Evolutionary conservation across 2,888 invertebrate species (phyloP), one percentile per base, ranked within the genome.

Genomic region (Elegia similella): DNA sequence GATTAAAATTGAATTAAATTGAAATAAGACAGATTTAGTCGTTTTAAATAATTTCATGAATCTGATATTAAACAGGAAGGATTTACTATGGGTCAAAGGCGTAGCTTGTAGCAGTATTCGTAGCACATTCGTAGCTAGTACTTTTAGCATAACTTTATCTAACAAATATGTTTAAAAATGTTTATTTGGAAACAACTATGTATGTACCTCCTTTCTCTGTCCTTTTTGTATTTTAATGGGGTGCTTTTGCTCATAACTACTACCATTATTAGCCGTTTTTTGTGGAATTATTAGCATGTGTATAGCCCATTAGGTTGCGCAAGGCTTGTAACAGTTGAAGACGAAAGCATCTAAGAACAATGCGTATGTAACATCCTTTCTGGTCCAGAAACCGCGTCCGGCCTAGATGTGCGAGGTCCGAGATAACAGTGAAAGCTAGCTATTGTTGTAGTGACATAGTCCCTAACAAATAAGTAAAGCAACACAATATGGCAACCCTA

Each of bases 381-480:
- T 89, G 88, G 86, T 88, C 86, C 87, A 88, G 82, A 87, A 84
- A 84, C 80, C 78, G 72, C 81, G 79, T 81, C 82, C 84, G 88
- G 70, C 82, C 86, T 80, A 84, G 79, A 81, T 86, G 82, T 78
- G 76, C 80, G 75, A 63, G 64, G 68, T 74, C 66, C 73, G 74
- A 73, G 65, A 67, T 59, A 56, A 62, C 57, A 74, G 84, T 79
- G 83, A 84, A 84, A 84, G 83, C 79, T 43, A 67, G 53, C 75
- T 62, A 77, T 79, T 81, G 80, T 80, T 75, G 65, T 67, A 70
- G 71, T 71, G 73, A 75, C 77, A 76, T 64, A 69, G 63, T 62
- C 58, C 57, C 58, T 62, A 66, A 57, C n/a, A n/a, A n/a, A n/a
- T 23, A 3, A 23, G 5, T 63, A 63, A 43, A 50, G 47, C 15